Percentiles rank a stretch among this genome's conserved stretches.
phyloP scores from a whole-genome alignment of 1,140 invertebrate species.

The Oreohelix idahoensis region DNA sequence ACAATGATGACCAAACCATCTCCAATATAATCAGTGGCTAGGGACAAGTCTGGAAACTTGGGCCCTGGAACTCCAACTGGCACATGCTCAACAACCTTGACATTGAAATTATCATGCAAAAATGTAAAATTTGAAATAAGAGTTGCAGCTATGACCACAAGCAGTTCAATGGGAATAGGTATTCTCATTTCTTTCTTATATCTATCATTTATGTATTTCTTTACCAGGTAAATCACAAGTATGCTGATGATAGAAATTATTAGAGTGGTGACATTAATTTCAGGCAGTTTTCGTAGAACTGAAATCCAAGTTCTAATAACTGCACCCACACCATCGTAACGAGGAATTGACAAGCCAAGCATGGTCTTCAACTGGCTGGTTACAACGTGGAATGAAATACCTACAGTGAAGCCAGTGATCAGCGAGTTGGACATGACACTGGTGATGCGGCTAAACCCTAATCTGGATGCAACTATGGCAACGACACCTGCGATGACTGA shows the following conservation, averaged over 20 bases:
- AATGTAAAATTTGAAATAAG: conserved; percentile 36
- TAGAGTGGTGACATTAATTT: conserved; percentile 63
- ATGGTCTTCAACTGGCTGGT: conserved; percentile 72
- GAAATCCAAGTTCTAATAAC: conserved; percentile 63
- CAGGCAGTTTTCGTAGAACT: conserved; percentile 59
- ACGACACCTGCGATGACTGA: conserved; percentile 44
- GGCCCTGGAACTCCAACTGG: conserved; percentile 57
- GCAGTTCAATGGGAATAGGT: conserved; percentile 71
- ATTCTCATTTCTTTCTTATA: conserved; percentile 66
- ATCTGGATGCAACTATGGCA: conserved; percentile 69
- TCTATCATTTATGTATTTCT: conserved; percentile 69
- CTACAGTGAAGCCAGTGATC: conserved; percentile 74
- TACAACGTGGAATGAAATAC: conserved; percentile 73
- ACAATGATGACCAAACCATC: conserved; percentile 64
- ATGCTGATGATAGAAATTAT: conserved; percentile 66
- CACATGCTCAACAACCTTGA: conserved; percentile 45
- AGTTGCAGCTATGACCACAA: conserved; percentile 58
- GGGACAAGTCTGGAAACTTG: conserved; percentile 51
- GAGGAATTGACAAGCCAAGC: conserved; percentile 66
- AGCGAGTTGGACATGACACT: conserved; percentile 73
- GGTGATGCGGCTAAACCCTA: conserved; percentile 71
- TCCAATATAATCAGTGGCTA: conserved; percentile 46
- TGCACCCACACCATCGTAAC: conserved; percentile 65
- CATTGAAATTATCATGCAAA: conserved; percentile 41
- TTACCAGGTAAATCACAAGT: conserved; percentile 66